Conservation (phyloP, 2,113 vertebrate genomes). For the Serinus canaria region DNA sequence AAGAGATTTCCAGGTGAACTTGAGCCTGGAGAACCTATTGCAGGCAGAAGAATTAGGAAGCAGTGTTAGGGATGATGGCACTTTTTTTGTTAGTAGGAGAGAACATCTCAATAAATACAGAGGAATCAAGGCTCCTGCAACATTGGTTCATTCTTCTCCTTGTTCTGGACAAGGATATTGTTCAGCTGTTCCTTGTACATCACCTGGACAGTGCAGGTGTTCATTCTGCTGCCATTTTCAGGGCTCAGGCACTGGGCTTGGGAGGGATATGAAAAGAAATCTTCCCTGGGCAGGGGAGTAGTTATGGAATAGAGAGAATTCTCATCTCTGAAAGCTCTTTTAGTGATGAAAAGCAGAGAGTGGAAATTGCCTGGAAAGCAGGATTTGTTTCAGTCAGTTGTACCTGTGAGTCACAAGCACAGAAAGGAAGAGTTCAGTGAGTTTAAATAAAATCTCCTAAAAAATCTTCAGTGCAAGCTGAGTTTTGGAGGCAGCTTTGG, state of each 20-base stretch:
- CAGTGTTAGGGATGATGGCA: background rate
- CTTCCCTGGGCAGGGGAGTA: background rate
- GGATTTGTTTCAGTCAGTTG: background rate
- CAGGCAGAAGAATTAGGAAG: background rate
- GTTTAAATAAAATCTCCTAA: background rate
- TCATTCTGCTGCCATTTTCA: background rate
- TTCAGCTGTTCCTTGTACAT: background rate
- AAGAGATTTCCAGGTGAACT: background rate
- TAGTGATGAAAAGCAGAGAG: background rate
- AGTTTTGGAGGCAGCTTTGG: background rate
- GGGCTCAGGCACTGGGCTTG: background rate
- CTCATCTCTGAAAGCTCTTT: background rate
- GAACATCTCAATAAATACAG: background rate
- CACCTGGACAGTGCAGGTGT: background rate
- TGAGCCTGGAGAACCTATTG: background rate
- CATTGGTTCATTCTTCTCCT: background rate
- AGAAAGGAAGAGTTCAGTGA: background rate
- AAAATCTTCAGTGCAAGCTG: background rate
- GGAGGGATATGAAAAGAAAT: background rate
- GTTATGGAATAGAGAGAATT: background rate
- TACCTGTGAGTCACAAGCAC: background rate
- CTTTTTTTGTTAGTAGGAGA: background rate
- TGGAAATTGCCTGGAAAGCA: background rate
- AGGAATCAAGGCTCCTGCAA: background rate
- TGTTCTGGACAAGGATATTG: background rate